A percentile compares a stretch with the other conserved stretches of the same genome.
phyloP scores from a whole-genome alignment of 2,888 invertebrate species.

The Argyresthia goedartella region DNA sequence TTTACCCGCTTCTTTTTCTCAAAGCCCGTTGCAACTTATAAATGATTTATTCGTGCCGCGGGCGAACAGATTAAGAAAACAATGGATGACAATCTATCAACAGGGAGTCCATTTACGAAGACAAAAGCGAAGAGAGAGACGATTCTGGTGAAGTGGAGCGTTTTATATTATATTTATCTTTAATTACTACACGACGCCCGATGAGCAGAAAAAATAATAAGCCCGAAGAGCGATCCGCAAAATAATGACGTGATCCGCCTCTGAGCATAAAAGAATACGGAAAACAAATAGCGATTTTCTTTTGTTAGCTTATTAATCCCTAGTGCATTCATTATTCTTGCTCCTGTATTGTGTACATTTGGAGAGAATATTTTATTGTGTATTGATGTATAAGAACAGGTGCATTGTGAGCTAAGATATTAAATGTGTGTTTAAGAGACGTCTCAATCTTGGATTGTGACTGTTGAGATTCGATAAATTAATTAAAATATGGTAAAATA shows the following conservation, averaged over 20 bases:
- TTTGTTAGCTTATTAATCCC: conserved; percentile 67
- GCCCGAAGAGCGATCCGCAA: conserved; percentile 24
- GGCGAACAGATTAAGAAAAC: conserved; percentile 55
- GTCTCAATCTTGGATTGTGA: neutral
- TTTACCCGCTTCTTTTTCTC: neutral
- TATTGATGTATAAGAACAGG: conserved; percentile 1
- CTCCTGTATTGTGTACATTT: conserved; percentile 22
- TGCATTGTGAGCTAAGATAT: neutral
- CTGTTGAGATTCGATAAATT: too few species aligned
- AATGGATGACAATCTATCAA: conserved; percentile 62
- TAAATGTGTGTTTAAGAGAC: neutral
- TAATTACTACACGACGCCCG: conserved; percentile 56
- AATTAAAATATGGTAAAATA: too few species aligned
- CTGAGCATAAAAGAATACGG: conserved; percentile 36
- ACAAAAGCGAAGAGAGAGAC: conserved; percentile 45
- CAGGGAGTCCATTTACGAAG: conserved; percentile 53
- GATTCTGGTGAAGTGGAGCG: conserved; percentile 49
- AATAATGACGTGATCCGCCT: conserved; percentile 60
- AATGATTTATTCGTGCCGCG: conserved; percentile 58
- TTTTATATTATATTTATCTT: conserved; percentile 69
- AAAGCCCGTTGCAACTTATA: conserved; percentile 34
- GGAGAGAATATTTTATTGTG: conserved; percentile 15
- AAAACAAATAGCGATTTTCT: conserved; percentile 66
- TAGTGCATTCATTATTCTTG: conserved; percentile 57
- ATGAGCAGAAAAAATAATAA: conserved; percentile 11